Base-by-base conservation (phyloP, 1,140 invertebrate genomes). In the Vanessa atalanta region DNA sequence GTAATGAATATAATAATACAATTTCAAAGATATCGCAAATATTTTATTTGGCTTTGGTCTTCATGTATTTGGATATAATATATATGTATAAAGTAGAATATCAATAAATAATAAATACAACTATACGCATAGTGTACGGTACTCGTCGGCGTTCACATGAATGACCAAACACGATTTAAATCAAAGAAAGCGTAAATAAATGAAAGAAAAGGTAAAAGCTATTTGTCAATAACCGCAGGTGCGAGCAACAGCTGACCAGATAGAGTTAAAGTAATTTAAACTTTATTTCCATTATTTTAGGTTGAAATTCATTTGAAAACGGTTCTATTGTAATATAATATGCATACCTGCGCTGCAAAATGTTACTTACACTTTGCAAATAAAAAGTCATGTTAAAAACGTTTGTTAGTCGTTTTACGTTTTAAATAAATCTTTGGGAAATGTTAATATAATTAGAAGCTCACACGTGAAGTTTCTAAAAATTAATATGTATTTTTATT, bases 131-230 rank as follows among this genome's bases (percentile, higher is more conserved):
- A 43, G 37, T 43, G 37, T 43, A 43, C 37, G 37, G 37, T 43
- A 43, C 9, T 43, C 9, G 37, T 48, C 13, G 23, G 20, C 47
- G 47, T 66, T 67, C 55, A 61, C 71, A 5, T 73, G 43, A 55
- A 67, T 67, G 47, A 43, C 65, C 71, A 71, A 55, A 67, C 53
- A 72, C 47, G 65, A 73, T 43, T 31, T 20, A 60, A 73, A 73
- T 53, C 47, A 72, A 72, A 76, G 78, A 79, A 79, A 79, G 78
- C 71, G 78, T 74, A 60, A 79, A 79, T 76, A 53, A 79, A 79
- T 74, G 67, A 68, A 76, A 73, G 61, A 60, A 72, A 65, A 75
- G 71, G 71, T 76, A 79, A 76, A 79, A 74, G 72, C 57, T 68
- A 50, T 73, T 71, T 68, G 70, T 76, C 73, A 77, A 66, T 70